Evolutionary conservation across 2,113 vertebrate species (phyloP).

Genomic region (Grammomys dolichurus): DNA sequence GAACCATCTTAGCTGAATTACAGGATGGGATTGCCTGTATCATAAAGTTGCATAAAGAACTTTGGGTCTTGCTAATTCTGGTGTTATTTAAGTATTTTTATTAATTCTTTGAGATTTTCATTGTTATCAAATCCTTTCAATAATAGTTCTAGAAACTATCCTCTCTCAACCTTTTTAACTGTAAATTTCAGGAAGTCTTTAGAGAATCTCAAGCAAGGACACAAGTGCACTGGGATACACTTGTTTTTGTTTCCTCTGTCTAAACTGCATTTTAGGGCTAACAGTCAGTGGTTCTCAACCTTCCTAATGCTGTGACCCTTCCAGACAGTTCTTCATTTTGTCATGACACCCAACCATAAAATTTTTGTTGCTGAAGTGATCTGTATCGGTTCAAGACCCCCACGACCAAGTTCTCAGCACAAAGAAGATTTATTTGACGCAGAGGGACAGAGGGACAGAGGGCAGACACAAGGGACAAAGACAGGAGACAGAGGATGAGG

Average conservation of each 20-base stretch:
- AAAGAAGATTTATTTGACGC: not conserved
- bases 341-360: not conserved
- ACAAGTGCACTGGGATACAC: not conserved
- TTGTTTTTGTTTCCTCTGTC: not conserved
- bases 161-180: not conserved
- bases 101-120: not conserved
- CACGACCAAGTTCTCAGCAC: not conserved
- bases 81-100: not conserved
- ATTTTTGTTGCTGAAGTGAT: not conserved
- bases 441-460: not conserved
- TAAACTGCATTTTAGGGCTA: not conserved
- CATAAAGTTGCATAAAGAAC: not conserved
- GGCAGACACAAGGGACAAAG: not conserved
- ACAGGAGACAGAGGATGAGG: not conserved
- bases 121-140: constrained; percentile 9
- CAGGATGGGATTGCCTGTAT: not conserved
- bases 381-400: not conserved
- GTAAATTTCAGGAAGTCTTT: not conserved
- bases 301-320: not conserved
- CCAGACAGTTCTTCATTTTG: not conserved
- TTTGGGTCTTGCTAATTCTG: not conserved
- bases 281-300: not conserved
- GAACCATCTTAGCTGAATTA: not conserved
- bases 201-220: not conserved
- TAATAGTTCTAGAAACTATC: not conserved